These are phyloP conservation scores for Antechinus flavipes DNA, from an alignment of 2,113 vertebrate genomes.

Conservation along the genomic window DNA sequence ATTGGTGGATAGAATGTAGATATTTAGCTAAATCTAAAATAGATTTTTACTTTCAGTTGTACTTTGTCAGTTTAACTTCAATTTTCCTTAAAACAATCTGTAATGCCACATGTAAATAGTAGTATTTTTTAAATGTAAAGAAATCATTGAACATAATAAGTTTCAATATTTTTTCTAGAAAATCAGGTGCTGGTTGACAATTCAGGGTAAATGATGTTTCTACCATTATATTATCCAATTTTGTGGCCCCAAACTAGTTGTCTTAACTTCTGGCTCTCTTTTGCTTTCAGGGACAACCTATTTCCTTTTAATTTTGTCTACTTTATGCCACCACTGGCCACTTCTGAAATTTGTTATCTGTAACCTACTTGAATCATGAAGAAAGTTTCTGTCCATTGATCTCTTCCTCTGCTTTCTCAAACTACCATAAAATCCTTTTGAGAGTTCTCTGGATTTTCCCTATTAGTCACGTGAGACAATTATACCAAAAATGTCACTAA, in stretches of 20 bases:
- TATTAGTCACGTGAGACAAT: too few relatives aligned
- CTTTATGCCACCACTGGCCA: too few relatives aligned
- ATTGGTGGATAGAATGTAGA: too few relatives aligned
- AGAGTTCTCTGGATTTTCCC: too few relatives aligned
- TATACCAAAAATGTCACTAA: too few relatives aligned
- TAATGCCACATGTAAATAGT: neutral
- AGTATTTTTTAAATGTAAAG: neutral
- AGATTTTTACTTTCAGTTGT: too few relatives aligned
- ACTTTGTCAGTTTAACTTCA: neutral
- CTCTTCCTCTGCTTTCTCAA: too few relatives aligned
- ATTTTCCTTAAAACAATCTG: neutral
- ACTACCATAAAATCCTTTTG: too few relatives aligned
- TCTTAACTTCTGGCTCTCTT: neutral
- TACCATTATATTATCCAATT: neutral
- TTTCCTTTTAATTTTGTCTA: neutral
- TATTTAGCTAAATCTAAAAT: too few relatives aligned
- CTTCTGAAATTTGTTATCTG: too few relatives aligned
- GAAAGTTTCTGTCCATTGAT: too few relatives aligned
- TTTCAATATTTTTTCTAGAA: neutral
- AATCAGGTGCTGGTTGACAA: neutral
- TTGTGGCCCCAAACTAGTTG: neutral
- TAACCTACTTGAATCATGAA: too few relatives aligned
- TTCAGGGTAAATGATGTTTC: neutral
- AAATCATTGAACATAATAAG: neutral
- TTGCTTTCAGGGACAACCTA: neutral